Evolutionary conservation across 2,113 vertebrate species (phyloP).

Genomic region (Cepphus grylle): DNA sequence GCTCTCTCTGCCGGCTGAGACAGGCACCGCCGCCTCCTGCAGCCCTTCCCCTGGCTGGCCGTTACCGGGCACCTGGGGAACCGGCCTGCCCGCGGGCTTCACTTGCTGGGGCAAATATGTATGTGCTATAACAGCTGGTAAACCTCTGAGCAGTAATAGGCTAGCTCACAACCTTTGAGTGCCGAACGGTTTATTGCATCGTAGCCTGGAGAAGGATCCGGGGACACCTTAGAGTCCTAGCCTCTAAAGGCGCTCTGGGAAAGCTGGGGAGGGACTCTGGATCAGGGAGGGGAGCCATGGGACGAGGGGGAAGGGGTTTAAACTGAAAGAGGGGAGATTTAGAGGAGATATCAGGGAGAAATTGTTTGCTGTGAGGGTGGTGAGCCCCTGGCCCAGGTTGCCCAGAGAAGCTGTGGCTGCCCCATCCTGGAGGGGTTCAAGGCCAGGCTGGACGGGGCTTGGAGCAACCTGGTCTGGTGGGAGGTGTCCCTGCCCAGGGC

Average conservation of each 20-base stretch:
- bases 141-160: no score
- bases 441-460: not conserved
- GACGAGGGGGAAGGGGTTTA: not conserved
- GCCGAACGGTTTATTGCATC: not conserved
- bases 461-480: not conserved
- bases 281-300: not conserved
- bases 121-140: no score
- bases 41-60: not conserved
- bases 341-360: not conserved
- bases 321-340: not conserved
- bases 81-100: not conserved
- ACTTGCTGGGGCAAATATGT: accelerated
- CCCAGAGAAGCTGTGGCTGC: not conserved
- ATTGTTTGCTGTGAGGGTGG: not conserved
- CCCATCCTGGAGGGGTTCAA: not conserved
- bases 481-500: not conserved
- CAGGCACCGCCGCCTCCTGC: no score
- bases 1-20: not conserved
- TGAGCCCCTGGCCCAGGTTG: not conserved
- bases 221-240: not conserved
- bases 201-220: not conserved
- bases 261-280: not conserved
- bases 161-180: accelerated
- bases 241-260: not conserved
- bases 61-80: not conserved